Percentiles rank a stretch among this genome's conserved stretches.
phyloP scores from a whole-genome alignment of 2,797 vertebrate genomes.

The Columba guinea region DNA sequence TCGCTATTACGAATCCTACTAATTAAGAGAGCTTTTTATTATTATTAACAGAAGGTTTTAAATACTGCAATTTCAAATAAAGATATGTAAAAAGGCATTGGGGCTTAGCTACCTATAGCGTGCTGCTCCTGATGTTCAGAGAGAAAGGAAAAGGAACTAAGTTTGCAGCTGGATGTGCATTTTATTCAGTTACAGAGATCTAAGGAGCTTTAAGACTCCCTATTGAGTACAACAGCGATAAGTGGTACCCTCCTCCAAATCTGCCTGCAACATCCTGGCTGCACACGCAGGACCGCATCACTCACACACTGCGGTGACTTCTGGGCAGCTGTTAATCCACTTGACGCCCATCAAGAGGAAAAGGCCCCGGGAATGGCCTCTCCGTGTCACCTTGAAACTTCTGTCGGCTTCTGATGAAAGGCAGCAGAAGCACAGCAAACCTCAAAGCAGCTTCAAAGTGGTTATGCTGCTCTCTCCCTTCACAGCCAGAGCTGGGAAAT shows the following conservation, averaged over 20 bases:
- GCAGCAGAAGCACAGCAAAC: background rate
- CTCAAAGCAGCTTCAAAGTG: background rate
- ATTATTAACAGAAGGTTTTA: slow-evolving; percentile 18
- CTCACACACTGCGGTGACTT: background rate
- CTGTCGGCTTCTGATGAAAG: background rate
- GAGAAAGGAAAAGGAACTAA: background rate
- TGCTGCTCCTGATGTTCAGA: background rate
- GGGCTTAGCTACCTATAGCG: background rate
- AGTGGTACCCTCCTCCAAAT: background rate
- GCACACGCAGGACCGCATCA: background rate
- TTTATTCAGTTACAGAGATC: background rate
- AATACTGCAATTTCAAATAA: background rate
- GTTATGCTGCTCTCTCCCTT: background rate
- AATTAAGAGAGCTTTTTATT: slow-evolving; percentile 29
- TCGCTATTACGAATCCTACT: background rate
- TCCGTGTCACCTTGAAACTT: background rate
- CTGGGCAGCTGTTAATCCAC: background rate
- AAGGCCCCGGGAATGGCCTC: background rate
- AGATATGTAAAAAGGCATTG: background rate
- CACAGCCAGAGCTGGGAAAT: background rate
- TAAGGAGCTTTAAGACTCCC: background rate
- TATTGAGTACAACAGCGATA: background rate
- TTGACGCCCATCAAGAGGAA: background rate
- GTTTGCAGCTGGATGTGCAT: background rate
- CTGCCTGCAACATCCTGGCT: background rate